Conservation (phyloP, 2,888 invertebrate species). For the Drosophila pseudotakahashii region DNA sequence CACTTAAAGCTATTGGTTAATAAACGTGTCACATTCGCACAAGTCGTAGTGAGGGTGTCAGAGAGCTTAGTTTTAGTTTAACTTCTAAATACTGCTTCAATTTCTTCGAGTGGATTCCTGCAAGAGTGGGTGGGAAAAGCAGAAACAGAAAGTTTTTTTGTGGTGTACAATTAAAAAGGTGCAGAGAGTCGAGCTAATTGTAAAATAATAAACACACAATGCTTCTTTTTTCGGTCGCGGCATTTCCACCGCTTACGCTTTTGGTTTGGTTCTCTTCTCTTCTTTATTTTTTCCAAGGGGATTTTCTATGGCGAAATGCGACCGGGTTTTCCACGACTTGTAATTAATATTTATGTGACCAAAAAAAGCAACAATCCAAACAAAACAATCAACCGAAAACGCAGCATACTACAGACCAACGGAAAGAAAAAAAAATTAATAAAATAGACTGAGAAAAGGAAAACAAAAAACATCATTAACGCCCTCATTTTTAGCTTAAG, state of each 20-base stretch:
- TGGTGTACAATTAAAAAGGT: slow-evolving; percentile 60
- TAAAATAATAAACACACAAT: slow-evolving; percentile 25
- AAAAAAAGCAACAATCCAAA: slow-evolving; percentile 55
- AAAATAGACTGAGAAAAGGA: slow-evolving; percentile 46
- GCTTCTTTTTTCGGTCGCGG: slow-evolving; percentile 15
- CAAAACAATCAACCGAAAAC: slow-evolving; percentile 43
- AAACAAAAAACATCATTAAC: slow-evolving; percentile 77
- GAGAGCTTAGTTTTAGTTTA: slow-evolving; percentile 72
- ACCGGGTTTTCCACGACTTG: slow-evolving; percentile 59
- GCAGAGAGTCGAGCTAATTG: slow-evolving; percentile 34
- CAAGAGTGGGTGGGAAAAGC: slow-evolving; percentile 64
- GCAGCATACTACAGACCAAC: slow-evolving; percentile 41
- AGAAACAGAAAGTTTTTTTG: slow-evolving; percentile 62
- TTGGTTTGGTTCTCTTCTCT: slow-evolving; percentile 42
- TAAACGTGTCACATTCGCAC: slow-evolving; percentile 71
- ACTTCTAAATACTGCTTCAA: slow-evolving; percentile 85
- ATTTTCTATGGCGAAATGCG: slow-evolving; percentile 22
- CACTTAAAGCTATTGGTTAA: slow-evolving; percentile 44
- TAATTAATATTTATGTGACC: slow-evolving; percentile 74
- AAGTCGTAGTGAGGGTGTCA: slow-evolving; percentile 38
- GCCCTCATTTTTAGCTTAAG: slow-evolving; percentile 80
- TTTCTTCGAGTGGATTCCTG: slow-evolving; percentile 85
- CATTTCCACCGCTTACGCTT: slow-evolving; percentile 25
- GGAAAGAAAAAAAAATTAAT: slow-evolving; percentile 39
- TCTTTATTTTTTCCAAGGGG: not conserved